Percentiles rank a stretch among this genome's conserved stretches.
These are phyloP conservation scores for Acromyrmex heyeri DNA, from an alignment of 1,140 invertebrate species.

Conservation along the genomic window DNA sequence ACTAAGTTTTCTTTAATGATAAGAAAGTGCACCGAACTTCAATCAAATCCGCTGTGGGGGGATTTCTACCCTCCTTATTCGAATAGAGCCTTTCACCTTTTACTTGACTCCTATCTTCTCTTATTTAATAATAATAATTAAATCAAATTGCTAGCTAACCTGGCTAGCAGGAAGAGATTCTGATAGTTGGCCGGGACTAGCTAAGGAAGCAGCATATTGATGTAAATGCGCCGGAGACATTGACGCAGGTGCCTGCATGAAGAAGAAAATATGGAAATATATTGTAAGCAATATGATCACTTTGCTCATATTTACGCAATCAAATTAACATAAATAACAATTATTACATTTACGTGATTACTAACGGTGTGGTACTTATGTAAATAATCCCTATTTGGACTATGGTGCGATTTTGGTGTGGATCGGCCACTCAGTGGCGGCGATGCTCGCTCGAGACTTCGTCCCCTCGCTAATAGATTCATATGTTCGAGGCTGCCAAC, in stretches of 20 bases:
- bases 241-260: slow-evolving; percentile 92
- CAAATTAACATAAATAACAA: neutral
- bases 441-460: slow-evolving; percentile 91
- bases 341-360: slow-evolving; percentile 66
- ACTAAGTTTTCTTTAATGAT: no score
- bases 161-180: slow-evolving; percentile 93
- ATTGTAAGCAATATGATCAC: neutral
- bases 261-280: slow-evolving; percentile 79
- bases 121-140: neutral
- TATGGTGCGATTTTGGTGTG: slow-evolving; percentile 92
- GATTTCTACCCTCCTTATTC: no score
- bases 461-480: slow-evolving; percentile 93
- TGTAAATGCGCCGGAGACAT: slow-evolving; percentile 95
- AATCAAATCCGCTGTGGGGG: no score
- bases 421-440: slow-evolving; percentile 93
- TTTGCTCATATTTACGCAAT: neutral
- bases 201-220: slow-evolving; percentile 90
- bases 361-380: slow-evolving; percentile 95
- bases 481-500: slow-evolving; percentile 98
- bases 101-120: neutral
- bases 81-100: no score
- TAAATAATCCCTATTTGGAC: slow-evolving; percentile 92
- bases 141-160: slow-evolving; percentile 87
- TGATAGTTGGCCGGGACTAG: slow-evolving; percentile 89
- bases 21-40: no score